phyloP scores from a whole-genome alignment of 2,888 invertebrate genomes.

The Aphrophora alni region DNA sequence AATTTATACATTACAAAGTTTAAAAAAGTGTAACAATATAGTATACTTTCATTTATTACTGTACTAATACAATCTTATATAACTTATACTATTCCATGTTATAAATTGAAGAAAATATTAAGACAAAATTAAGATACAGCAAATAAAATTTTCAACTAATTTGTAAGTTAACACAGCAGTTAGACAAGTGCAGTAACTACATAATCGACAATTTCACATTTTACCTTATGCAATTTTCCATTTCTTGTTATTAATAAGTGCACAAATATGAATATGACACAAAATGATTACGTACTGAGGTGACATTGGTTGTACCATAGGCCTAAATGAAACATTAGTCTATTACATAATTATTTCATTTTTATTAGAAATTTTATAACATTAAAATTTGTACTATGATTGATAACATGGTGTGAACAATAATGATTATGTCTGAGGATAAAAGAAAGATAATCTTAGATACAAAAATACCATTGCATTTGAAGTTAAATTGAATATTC shows the following conservation, averaged over 20 bases:
- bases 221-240: background rate
- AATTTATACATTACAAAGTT: too few relatives aligned
- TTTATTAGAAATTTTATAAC: background rate
- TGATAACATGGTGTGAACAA: background rate
- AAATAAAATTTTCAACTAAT: too few relatives aligned
- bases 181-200: too few relatives aligned
- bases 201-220: too few relatives aligned
- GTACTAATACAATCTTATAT: too few relatives aligned
- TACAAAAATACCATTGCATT: background rate
- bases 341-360: background rate
- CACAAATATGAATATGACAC: background rate
- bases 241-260: background rate
- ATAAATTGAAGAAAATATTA: too few relatives aligned
- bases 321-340: background rate
- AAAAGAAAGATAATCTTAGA: background rate
- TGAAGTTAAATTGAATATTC: background rate
- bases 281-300: background rate
- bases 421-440: background rate
- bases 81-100: too few relatives aligned
- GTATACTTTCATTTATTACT: too few relatives aligned
- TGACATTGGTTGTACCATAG: background rate
- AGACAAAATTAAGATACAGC: too few relatives aligned
- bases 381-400: background rate
- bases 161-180: too few relatives aligned
- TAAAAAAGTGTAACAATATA: too few relatives aligned